Evolutionary conservation across 2,113 vertebrate species (phyloP), one percentile per base, ranked within the genome.

Genomic region (Opisthocomus hoazin): DNA sequence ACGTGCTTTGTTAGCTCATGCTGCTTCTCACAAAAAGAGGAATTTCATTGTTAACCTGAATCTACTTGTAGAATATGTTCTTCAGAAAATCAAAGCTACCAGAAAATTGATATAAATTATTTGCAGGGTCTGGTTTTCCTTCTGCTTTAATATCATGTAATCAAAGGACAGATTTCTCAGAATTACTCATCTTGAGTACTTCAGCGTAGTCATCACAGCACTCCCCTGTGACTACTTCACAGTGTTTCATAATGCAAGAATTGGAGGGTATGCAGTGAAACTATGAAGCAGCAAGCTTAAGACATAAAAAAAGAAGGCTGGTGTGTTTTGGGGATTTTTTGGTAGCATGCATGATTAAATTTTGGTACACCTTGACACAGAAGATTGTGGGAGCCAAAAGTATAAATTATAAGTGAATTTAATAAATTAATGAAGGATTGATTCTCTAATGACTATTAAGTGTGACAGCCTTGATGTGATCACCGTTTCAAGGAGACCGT

Each of bases 131-230:
- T 95, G 57, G 14, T 73, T 93, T 93, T 89, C n/a, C 41, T 81
- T 94, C 83, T 94, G 69, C 48, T 87, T 91, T 91, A 79, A 68
- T 82, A 91, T 76, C 56, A 50, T 79, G 22, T 69, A 96, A 96
- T 93, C 86, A 93, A 94, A 94, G 36, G 53, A 53, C 69, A 95
- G 76, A 94, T 95, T 93, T 81, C 71, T 96, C 83, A 96, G 80
- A 93, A 96, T 96, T 92, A 71, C 94, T 93, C 74, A 84, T 94
- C 93, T 78, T 81, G 34, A 95, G 69, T 60, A 53, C 87, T 79
- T 84, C 74, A 61, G 29, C 23, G 45, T 85, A 91, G 81, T 87
- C 81, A 90, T 93, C 66, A 64, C 45, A 82, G 57, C 57, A 50
- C 61, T 89, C 61, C 51, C 79, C 37, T 93, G 81, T 92, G 89